Conservation (phyloP, 2,888 invertebrate genomes). For the Hydriomena furcata region DNA sequence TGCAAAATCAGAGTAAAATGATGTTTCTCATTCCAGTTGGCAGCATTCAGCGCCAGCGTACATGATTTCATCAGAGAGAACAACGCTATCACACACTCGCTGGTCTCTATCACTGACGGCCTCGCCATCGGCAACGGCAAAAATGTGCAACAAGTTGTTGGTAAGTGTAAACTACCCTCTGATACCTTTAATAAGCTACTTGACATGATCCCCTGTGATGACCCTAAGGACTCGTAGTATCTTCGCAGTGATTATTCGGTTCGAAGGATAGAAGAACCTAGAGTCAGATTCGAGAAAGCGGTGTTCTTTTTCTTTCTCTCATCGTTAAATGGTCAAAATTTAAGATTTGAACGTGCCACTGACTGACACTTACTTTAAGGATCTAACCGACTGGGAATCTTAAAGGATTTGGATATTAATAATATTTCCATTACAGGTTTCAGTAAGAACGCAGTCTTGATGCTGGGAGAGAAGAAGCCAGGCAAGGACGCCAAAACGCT, state of each 20-base stretch:
- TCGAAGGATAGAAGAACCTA: no score
- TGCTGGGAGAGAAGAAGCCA: constrained; percentile 87
- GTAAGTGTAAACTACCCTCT: constrained; percentile 49
- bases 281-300: no score
- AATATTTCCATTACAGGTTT: constrained; percentile 64
- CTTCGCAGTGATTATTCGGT: no score
- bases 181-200: no score
- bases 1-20: neutral
- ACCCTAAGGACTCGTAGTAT: no score
- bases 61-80: constrained; percentile 68
- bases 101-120: constrained; percentile 84
- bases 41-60: constrained; percentile 32
- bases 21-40: neutral
- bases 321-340: no score
- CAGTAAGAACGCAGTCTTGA: constrained; percentile 84
- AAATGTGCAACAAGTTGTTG: constrained; percentile 82
- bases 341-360: no score
- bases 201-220: no score
- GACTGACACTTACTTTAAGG: no score
- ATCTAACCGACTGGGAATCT: no score
- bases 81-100: constrained; percentile 84
- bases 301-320: no score
- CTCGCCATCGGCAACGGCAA: constrained; percentile 82
- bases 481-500: constrained; percentile 81
- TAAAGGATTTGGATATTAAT: no score